These are phyloP conservation scores for Tricholaema leucomelas DNA, from an alignment of 2,113 vertebrate species.

Conservation along the genomic window DNA sequence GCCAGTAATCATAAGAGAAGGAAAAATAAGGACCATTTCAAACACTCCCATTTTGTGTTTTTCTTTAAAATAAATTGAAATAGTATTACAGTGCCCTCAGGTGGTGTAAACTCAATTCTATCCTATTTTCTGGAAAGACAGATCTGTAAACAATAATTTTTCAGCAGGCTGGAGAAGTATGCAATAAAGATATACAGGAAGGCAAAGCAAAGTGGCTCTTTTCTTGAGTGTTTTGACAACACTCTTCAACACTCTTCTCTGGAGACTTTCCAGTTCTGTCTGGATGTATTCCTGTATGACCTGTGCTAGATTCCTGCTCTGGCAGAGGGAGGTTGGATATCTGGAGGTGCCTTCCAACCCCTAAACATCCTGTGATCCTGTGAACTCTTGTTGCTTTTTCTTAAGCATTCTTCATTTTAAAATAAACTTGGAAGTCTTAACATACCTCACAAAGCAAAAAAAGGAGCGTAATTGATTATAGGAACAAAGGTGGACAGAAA, in stretches of 20 bases:
- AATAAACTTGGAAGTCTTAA: neutral
- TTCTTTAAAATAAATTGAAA: neutral
- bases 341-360: too few species aligned
- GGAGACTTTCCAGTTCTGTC: too few species aligned
- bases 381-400: neutral
- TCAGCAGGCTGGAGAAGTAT: neutral
- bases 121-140: neutral
- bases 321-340: too few species aligned
- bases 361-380: too few species aligned
- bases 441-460: neutral
- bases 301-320: too few species aligned
- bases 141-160: neutral
- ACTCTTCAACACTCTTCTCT: too few species aligned
- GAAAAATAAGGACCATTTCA: neutral
- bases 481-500: neutral
- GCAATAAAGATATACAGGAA: neutral
- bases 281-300: too few species aligned
- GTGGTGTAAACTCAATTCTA: conserved; percentile 9
- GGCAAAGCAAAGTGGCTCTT: neutral
- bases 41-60: neutral
- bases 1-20: neutral
- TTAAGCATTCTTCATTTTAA: neutral
- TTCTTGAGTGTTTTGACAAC: neutral
- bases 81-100: conserved; percentile 52
- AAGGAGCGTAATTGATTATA: neutral